Evolutionary conservation across 2,888 invertebrate species (phyloP).

Genomic region (Campoplex nolae): DNA sequence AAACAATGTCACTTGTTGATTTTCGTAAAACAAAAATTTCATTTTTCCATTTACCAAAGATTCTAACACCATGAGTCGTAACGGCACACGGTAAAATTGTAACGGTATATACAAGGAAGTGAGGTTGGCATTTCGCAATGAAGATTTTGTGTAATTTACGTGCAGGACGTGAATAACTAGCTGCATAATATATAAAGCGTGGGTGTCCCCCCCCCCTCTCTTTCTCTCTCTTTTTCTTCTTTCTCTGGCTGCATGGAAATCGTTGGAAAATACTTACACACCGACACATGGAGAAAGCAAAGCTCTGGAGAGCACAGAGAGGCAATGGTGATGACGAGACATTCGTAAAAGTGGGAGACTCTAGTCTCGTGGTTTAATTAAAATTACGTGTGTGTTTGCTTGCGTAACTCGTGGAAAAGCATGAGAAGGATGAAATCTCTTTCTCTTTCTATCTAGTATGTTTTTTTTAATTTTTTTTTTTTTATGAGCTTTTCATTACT

Average conservation of each 20-base stretch:
- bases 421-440: slow-evolving; percentile 3
- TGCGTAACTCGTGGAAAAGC: slow-evolving; percentile 74
- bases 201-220: slow-evolving; percentile 22
- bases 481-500: slow-evolving; percentile 83
- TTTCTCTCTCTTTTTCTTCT: background rate
- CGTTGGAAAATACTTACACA: background rate
- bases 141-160: slow-evolving; percentile 82
- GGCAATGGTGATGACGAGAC: slow-evolving; percentile 37
- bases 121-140: slow-evolving; percentile 65
- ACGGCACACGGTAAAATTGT: background rate
- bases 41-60: background rate
- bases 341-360: slow-evolving; percentile 59
- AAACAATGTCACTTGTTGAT: background rate
- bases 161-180: slow-evolving; percentile 82
- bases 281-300: slow-evolving; percentile 19
- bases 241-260: background rate
- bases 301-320: slow-evolving; percentile 40
- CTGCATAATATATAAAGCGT: slow-evolving; percentile 80
- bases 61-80: background rate
- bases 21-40: background rate
- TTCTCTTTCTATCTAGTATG: slow-evolving; percentile 78
- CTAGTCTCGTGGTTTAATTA: slow-evolving; percentile 80
- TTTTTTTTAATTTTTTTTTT: slow-evolving; percentile 74
- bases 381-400: slow-evolving; percentile 82
- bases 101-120: slow-evolving; percentile 5